Evolutionary conservation across 2,797 vertebrate species (phyloP), one percentile per base, ranked within the genome.

Genomic region (Cyprinodon diabolis): DNA sequence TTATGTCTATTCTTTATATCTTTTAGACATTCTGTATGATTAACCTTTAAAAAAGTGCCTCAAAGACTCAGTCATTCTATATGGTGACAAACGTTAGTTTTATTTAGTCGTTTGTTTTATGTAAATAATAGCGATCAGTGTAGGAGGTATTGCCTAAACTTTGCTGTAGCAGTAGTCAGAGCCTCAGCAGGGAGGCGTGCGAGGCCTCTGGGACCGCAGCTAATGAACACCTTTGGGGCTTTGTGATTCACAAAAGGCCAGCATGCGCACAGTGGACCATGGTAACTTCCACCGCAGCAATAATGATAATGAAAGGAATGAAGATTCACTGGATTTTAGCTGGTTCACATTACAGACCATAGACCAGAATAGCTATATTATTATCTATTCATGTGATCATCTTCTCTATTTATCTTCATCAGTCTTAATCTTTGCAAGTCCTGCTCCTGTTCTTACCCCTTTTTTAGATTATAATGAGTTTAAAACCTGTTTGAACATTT

Each of bases 201-300:
- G 49, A 51, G 49, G 43, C 71, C 83, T 79, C 78, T 10, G 67
- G 65, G 72, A 58, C 57, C 74, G n/a, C 17, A 0, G 72, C 75
- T 93, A 93, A 94, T 92, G 79, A 94, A 86, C 81, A 87, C 91
- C 88, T 85, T 55, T 19, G 91, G 86, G 91, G 68, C 76, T 85
- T 84, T 4, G 55, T 15, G 69, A 56, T 58, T 43, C 51, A 15
- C 69, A 73, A 25, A 60, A 55, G 23, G 17, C 45, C 30, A 12
- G 10, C 37, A 54, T 25, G 58, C 72, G 43, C 72, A 51, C 67
- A 14, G 66, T 21, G 52, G 75, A 54, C 72, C 78, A 37, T 67
- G 77, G 79, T 79, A 86, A 89, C 80, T 14, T 75, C 69, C 51
- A 48, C 71, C 67, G 60, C 77, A 77, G 49, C 15, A 8, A 1